phyloP scores from a whole-genome alignment of 2,113 vertebrate species.

The Rhipidura dahli region DNA sequence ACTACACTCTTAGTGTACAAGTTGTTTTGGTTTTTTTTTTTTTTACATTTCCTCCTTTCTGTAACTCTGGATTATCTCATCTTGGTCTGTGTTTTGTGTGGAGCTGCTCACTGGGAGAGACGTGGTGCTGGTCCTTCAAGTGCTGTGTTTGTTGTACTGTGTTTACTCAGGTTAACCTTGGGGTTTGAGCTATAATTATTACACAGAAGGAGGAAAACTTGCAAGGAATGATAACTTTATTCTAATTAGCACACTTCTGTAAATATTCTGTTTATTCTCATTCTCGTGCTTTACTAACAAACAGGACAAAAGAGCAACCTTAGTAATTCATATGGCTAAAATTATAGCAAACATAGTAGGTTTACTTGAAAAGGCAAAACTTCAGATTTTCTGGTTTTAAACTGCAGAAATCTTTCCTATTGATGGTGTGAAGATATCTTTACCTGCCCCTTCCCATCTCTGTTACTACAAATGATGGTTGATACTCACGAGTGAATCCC shows the following conservation, averaged over 20 bases:
- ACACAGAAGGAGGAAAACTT: constrained; percentile 31
- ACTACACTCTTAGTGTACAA: rapidly evolving
- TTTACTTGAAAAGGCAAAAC: background rate
- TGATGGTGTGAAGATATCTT: background rate
- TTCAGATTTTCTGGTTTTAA: background rate
- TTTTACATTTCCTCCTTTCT: background rate
- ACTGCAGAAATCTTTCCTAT: background rate
- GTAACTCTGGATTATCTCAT: background rate
- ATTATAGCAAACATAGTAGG: background rate
- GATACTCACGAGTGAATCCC: background rate
- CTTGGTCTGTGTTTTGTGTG: background rate
- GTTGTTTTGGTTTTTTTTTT: background rate
- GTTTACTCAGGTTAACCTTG: constrained; percentile 48
- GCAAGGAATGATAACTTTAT: background rate
- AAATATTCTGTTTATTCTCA: background rate
- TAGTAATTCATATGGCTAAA: background rate
- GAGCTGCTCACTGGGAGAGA: background rate
- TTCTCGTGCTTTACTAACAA: constrained; percentile 50
- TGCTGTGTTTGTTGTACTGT: constrained; percentile 27
- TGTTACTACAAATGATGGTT: background rate
- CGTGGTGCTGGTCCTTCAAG: background rate
- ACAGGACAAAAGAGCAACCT: background rate
- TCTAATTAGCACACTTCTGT: constrained; percentile 30
- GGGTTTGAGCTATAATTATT: constrained; percentile 53
- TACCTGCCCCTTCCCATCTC: background rate